These are phyloP conservation scores for Linepithema humile DNA, from an alignment of 1,140 invertebrate genomes.

Conservation along the genomic window DNA sequence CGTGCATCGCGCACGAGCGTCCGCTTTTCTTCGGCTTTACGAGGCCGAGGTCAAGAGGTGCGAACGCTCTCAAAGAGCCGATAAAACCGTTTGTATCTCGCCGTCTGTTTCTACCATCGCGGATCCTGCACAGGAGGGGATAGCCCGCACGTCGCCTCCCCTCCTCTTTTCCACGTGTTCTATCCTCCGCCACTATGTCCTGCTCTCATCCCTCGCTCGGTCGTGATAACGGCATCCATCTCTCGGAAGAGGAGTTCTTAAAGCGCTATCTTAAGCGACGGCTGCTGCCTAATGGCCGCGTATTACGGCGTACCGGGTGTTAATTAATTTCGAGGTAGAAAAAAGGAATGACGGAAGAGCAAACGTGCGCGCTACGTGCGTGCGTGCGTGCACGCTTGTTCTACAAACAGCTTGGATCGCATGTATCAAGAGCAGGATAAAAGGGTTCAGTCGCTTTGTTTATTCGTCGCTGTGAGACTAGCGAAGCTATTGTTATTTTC, in stretches of 20 bases:
- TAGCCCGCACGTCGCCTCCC: background rate
- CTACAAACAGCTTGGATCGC: background rate
- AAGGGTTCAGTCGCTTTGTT: background rate
- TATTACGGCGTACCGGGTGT: constrained; percentile 64
- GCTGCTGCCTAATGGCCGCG: constrained; percentile 63
- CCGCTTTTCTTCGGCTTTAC: constrained; percentile 68
- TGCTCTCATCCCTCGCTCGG: background rate
- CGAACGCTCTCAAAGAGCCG: constrained; percentile 66
- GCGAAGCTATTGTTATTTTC: background rate
- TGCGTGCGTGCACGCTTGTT: constrained; percentile 1
- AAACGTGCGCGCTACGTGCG: background rate
- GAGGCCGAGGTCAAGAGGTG: constrained; percentile 69
- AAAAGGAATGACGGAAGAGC: background rate
- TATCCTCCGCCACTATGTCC: background rate
- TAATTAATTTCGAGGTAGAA: constrained; percentile 69
- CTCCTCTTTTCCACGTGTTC: background rate
- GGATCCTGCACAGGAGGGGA: background rate
- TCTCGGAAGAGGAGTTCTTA: constrained; percentile 67
- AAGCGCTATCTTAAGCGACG: constrained; percentile 68
- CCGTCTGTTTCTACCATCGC: constrained; percentile 41
- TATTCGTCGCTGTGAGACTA: background rate
- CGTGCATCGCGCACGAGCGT: constrained; percentile 47
- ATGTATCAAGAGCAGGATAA: background rate
- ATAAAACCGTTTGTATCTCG: constrained; percentile 34
- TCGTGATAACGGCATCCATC: constrained; percentile 61